Evolutionary conservation across 2,797 vertebrate species (phyloP).

Genomic region (Micropoecilia bifurca): DNA sequence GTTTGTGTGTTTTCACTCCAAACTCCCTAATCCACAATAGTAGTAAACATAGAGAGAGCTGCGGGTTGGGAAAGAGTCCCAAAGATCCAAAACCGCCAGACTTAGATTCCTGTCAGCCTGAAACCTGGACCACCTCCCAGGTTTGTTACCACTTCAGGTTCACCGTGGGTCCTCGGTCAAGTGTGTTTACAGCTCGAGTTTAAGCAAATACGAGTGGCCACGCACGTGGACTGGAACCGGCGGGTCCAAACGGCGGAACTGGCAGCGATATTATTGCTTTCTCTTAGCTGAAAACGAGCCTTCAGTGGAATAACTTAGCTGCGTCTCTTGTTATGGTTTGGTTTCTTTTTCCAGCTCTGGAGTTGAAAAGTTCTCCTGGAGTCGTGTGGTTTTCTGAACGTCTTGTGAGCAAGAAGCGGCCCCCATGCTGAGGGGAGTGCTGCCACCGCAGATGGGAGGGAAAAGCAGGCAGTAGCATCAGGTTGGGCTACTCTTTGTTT

Average conservation of each 20-base stretch:
- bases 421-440: conserved; percentile 41
- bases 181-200: conserved; percentile 25
- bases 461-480: conserved; percentile 55
- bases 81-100: conserved; percentile 63
- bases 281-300: conserved; percentile 54
- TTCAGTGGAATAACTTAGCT: conserved; percentile 50
- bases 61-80: conserved; percentile 30
- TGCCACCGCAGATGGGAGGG: conserved; percentile 49
- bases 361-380: conserved; percentile 65
- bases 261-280: conserved; percentile 55
- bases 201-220: conserved; percentile 44
- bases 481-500: conserved; percentile 59
- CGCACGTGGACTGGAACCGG: conserved; percentile 34
- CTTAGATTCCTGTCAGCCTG: conserved; percentile 41
- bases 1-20: conserved; percentile 20
- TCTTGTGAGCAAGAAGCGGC: conserved; percentile 37
- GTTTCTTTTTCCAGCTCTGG: conserved; percentile 34
- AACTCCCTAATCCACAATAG: conserved; percentile 29
- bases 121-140: conserved; percentile 42
- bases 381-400: conserved; percentile 50
- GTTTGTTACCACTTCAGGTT: conserved; percentile 50
- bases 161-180: conserved; percentile 36
- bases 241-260: conserved; percentile 58
- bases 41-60: conserved; percentile 38
- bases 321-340: conserved; percentile 56